Evolutionary conservation across 2,113 vertebrate genomes (phyloP), one percentile per base, ranked within the genome.

Genomic region (Notechis scutatus): DNA sequence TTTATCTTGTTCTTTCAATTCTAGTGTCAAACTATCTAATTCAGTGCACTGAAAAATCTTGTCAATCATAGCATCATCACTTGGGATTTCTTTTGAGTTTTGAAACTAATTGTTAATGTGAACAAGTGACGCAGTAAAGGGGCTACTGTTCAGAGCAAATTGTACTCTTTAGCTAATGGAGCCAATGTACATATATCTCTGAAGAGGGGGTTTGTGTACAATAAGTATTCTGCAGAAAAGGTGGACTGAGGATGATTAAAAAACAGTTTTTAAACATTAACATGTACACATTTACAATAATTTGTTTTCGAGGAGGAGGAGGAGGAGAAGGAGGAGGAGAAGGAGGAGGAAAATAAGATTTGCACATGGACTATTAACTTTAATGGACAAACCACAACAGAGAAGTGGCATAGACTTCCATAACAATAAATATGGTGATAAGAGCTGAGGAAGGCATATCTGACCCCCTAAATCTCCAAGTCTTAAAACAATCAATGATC

Each of bases 211-310:
- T 0, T 26, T 7, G 2, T 59, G n/a, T 45, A 54, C 93, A 69
- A 18, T 89, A 3, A 90, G 90, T 93, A 55, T 55, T 61, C 29
- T 94, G 92, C 90, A 74, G 92, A 93, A 88, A 56, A 59, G 12
- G 10, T 54, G 8, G 50, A 20, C 12, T 0, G 0, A 23, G 21
- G 0, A 0, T 56, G 5, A 8, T 94, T 74, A 91, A 92, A 95
- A 93, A 87, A 92, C 39, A 91, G 42, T 50, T 96, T 45, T 20
- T 61, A 26, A 61, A 61, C 9, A 61, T 61, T 61, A 61, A 50
- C 47, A 61, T 26, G 59, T 61, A 61, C 26, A 26, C 59, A 93
- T 94, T 90, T 91, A 92, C 45, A 91, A 1, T 8, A n/a, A 39
- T 0, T 52, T 45, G 42, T 52, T 50, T 47, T 50, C 47, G 1